Conservation (phyloP, 2,113 vertebrate genomes). For the Pedionomus torquatus region DNA sequence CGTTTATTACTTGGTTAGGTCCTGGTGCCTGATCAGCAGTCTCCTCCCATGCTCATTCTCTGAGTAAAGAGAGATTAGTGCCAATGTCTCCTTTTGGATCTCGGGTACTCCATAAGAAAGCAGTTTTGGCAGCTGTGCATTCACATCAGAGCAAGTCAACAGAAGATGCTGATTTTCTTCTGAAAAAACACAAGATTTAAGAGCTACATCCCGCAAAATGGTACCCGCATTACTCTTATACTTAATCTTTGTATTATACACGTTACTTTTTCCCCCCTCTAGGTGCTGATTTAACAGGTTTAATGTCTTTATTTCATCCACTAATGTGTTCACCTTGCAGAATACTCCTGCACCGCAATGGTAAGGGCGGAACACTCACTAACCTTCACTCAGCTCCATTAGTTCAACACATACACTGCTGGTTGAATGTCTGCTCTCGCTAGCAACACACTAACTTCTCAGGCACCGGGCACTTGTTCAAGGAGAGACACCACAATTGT, state of each 20-base stretch:
- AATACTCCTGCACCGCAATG: neutral
- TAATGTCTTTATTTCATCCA: neutral
- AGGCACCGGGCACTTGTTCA: neutral
- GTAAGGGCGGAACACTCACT: neutral
- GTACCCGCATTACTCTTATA: neutral
- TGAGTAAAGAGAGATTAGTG: slow-evolving; percentile 75
- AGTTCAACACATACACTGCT: neutral
- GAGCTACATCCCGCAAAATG: rapidly evolving
- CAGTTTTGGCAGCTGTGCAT: slow-evolving; percentile 72
- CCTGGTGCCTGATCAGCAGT: slow-evolving; percentile 75
- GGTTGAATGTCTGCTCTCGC: neutral
- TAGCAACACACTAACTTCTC: neutral
- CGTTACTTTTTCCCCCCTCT: neutral
- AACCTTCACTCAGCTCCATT: neutral
- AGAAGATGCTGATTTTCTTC: slow-evolving; percentile 88
- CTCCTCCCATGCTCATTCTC: slow-evolving; percentile 68
- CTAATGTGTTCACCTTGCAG: neutral
- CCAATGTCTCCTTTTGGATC: slow-evolving; percentile 77
- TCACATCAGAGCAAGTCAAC: slow-evolving; percentile 59
- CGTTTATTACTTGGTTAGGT: slow-evolving; percentile 75
- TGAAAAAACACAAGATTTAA: slow-evolving; percentile 50
- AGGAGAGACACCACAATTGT: neutral
- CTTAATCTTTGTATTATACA: neutral
- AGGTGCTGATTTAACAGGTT: neutral
- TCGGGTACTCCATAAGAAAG: slow-evolving; percentile 54